Base-by-base conservation (phyloP, 2,797 vertebrate genomes). In the Gadopsis marmoratus region DNA sequence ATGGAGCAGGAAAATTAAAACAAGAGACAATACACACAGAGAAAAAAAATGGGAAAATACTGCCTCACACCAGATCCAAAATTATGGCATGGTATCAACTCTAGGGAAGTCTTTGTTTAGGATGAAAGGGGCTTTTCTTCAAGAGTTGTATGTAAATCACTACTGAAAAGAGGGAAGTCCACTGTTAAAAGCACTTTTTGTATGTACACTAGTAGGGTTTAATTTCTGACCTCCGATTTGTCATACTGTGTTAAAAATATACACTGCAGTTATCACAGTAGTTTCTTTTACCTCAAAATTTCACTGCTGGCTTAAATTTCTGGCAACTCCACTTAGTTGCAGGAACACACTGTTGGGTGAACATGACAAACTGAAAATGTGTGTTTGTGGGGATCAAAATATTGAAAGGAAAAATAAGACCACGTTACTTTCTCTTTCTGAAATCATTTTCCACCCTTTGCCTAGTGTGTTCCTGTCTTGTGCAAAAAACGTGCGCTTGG, bases 201-300 rank as follows among this genome's bases (percentile, higher is more conserved):
- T 78, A 31, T 80, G 74, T 41, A 78, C 45, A 64, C 21, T n/a
- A 45, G 70, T 77, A 66, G 14, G 17, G 13, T 69, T 78, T 73
- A 6, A 61, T 79, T 79, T 86, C 59, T 87, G 79, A 73, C 82
- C 75, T 74, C 58, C 1, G 62, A 72, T 84, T 88, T 61, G 64
- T 84, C 75, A 83, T 1, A 53, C 37, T 61, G n/a, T 50, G 11
- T 41, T 83, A 62, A 82, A 84, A 86, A 76, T 74, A 74, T 13
- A 65, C 59, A 41, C 62, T 43, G 14, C 14, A 26, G 39, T 74
- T 45, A 55, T 50, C 55, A 83, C 45, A 76, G 11, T 47, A 26
- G 39, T 54, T 84, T 71, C 10, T 71, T 67, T 86, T 48, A 37
- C 56, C 47, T 56, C 41, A 61, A 21, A 67, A 3, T 47, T 79